Base-by-base conservation (phyloP, 2,888 invertebrate genomes). In the Oxyteleia sp. region DNA sequence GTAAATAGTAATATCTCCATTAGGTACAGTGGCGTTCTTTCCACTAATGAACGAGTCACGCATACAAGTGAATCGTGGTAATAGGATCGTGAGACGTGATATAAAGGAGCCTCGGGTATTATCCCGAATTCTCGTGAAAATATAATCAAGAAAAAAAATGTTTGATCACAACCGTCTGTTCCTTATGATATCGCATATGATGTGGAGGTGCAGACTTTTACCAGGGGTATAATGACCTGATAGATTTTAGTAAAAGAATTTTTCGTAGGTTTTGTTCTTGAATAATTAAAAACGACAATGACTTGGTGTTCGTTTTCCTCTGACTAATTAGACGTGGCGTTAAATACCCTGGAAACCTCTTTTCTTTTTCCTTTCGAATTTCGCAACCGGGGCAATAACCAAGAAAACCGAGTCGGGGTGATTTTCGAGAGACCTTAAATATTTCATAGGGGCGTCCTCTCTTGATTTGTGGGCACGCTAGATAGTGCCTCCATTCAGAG, bases 371-470 rank as follows among this genome's bases (percentile, higher is more conserved):
- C 3, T 47, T 47, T 53, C 29, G 35, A 64, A 64, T 43, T 20
- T n/a, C 2, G 10, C 49, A 38, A 16, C 35, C 32, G 49, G 38
- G 51, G 64, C 38, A 51, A 51, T 64, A 38, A 15, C 49, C 11
- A 51, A 49, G 26, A 53, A 64, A 32, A 57, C 41, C 47, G 41
- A 43, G 47, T 18, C 10, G 15, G 47, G 47, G 26, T 29, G 45
- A 20, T 59, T 69, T 69, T 69, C 38, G 51, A 69, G 45, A 32
- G 45, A 49, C 16, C 59, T 59, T 71, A 59, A 71, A 71, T 59
- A 71, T 71, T 59, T 59, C 57, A 71, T 49, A 38, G 41, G 41
- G 26, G 11, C 38, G 10, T 20, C 16, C 49, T 49, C 18, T 47
- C 47, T 49, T 49, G 63, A 64, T 47, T 64, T 64, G 35, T 35